Percentiles rank a stretch among this genome's conserved stretches.
Evolutionary conservation across 2,113 vertebrate species (phyloP).

Genomic region (Chionomys nivalis): DNA sequence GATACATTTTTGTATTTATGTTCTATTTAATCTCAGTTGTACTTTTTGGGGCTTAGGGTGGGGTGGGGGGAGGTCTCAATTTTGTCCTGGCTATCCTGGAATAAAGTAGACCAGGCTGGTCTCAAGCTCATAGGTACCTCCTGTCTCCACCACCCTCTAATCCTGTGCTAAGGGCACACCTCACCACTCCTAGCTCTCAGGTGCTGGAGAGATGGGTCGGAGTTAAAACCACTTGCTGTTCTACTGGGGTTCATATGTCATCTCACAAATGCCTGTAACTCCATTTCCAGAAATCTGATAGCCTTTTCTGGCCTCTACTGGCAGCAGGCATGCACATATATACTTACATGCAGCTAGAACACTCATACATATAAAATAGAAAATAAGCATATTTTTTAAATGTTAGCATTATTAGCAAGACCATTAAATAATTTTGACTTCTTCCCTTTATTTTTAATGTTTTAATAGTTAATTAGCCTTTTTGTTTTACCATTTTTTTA

Average conservation of each 20-base stretch:
- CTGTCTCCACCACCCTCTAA: neutral
- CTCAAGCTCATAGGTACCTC: neutral
- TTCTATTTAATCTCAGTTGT: neutral
- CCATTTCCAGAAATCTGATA: neutral
- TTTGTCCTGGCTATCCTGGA: neutral
- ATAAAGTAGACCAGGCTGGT: neutral
- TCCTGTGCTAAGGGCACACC: neutral
- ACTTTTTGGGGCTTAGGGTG: neutral
- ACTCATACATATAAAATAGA: neutral
- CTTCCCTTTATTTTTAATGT: neutral
- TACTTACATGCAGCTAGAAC: neutral
- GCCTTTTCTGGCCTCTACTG: neutral
- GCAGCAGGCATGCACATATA: neutral
- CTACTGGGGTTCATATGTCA: neutral
- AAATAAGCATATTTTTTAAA: neutral
- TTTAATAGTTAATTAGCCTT: neutral
- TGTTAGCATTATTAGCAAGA: neutral
- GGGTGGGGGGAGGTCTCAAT: neutral
- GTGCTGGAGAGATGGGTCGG: neutral
- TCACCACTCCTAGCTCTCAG: neutral
- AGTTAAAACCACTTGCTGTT: neutral
- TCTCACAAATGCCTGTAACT: neutral
- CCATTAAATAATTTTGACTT: constrained; percentile 15
- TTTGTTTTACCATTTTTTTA: neutral
- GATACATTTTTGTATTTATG: neutral